Evolutionary conservation across 1,140 invertebrate species (phyloP).

Genomic region (Listronotus oregonensis): DNA sequence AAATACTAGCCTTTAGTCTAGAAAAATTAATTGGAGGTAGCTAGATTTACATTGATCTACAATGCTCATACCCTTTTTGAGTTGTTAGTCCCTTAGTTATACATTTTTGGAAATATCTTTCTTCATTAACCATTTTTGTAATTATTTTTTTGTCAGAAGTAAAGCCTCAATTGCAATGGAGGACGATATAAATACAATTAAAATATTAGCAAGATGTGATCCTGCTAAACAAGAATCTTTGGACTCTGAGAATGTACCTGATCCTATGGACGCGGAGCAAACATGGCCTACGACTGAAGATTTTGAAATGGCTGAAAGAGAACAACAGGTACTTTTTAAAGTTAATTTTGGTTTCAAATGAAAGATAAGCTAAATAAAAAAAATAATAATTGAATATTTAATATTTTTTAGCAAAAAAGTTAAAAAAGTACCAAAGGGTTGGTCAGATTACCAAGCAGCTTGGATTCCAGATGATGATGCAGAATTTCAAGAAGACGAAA

Average conservation of each 20-base stretch:
- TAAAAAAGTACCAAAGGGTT: constrained; percentile 90
- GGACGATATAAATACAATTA: constrained; percentile 44
- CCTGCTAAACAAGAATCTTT: constrained; percentile 76
- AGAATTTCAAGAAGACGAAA: constrained; percentile 53
- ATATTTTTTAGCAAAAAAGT: constrained; percentile 61
- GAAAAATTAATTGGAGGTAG: too few species aligned
- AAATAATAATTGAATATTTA: too few species aligned
- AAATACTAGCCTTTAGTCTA: too few species aligned
- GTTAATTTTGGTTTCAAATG: background rate
- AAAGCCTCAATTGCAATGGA: constrained; percentile 28
- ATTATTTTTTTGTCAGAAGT: constrained; percentile 16
- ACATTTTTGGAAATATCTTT: too few species aligned
- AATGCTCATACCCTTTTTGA: too few species aligned
- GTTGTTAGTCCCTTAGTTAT: too few species aligned
- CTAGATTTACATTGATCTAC: too few species aligned
- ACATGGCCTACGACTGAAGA: constrained; percentile 95
- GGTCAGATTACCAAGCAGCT: constrained; percentile 94
- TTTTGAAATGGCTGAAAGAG: constrained; percentile 71
- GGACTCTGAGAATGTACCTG: constrained; percentile 78
- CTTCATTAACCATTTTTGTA: too few species aligned
- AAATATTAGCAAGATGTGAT: constrained; percentile 70
- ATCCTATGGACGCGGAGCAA: constrained; percentile 94
- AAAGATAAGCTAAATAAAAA: too few species aligned
- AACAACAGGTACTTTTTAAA: constrained; percentile 55
- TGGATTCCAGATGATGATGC: constrained; percentile 80